Percentiles rank a stretch among this genome's conserved stretches.
Evolutionary conservation across 2,888 invertebrate genomes (phyloP).

Genomic region (Cremastinae sp.): DNA sequence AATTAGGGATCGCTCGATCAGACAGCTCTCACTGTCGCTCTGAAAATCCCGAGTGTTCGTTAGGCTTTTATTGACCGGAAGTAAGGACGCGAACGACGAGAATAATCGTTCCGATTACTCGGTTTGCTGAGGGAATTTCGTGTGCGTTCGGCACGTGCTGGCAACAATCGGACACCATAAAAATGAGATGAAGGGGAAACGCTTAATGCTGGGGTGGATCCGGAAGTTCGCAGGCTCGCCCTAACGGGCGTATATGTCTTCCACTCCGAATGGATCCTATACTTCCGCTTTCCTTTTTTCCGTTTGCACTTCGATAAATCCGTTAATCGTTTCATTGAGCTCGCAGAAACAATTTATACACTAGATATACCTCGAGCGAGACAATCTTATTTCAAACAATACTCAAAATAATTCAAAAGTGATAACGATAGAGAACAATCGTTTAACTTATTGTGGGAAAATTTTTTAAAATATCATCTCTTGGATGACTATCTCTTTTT

Average conservation of each 20-base stretch:
- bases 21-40: too few relatives aligned
- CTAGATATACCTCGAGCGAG: neutral
- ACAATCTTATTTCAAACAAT: neutral
- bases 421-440: too few relatives aligned
- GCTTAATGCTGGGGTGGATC: slow-evolving; percentile 39
- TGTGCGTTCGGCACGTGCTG: slow-evolving; percentile 27
- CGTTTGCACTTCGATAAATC: slow-evolving; percentile 50
- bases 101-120: slow-evolving; percentile 27
- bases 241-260: neutral
- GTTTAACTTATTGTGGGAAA: too few relatives aligned
- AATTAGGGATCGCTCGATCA: too few relatives aligned
- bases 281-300: slow-evolving; percentile 28
- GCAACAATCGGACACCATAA: neutral
- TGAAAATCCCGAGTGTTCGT: neutral
- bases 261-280: slow-evolving; percentile 23
- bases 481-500: neutral
- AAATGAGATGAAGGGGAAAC: slow-evolving; percentile 2
- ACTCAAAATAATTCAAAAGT: too few relatives aligned
- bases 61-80: neutral
- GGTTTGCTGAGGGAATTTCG: slow-evolving; percentile 9
- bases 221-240: slow-evolving; percentile 35
- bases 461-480: neutral
- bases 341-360: slow-evolving; percentile 32
- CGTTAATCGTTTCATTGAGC: slow-evolving; percentile 43
- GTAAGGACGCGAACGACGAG: slow-evolving; percentile 12